Base-by-base conservation (phyloP, 2,113 vertebrate genomes). In the Machaerirhynchus nigripectus region DNA sequence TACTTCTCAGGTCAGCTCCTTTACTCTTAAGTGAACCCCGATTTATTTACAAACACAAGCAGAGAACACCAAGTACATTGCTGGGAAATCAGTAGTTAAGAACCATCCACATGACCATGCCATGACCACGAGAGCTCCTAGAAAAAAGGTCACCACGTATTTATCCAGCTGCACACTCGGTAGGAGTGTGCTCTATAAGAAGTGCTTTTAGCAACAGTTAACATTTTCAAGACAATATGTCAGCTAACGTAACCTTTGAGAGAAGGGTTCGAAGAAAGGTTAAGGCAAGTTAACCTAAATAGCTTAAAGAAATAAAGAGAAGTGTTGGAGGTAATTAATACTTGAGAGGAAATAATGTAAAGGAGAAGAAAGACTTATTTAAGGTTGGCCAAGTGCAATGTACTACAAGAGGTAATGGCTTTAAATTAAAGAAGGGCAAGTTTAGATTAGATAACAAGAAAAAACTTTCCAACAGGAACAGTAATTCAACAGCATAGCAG, bases 191-290 rank as follows among this genome's bases (percentile, higher is more conserved):
- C 87, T 96, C 80, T 73, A 1, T 52, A 61, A 77, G 87, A 96
- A 96, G 80, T 68, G 85, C 89, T 95, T 94, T 90, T 84, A 97
- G 92, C 91, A 87, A 96, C 42, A 76, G 90, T 93, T 95, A 97
- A 97, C 96, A 96, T 97, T 95, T 97, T 81, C 93, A 93, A 97
- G 95, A 94, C 89, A 93, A 81, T 89, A 97, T 97, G 95, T 96
- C 96, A 97, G 81, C 89, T 52, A 86, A 90, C 8, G 42, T 90
- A 96, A 96, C 96, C 95, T 95, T 97, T 95, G 82, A 93, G 77
- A 96, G 83, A 26, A 93, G 84, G 84, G 94, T 97, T 96, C 19
- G 6, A 87, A 74, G 78, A 95, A 97, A 97, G 88, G 95, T 94
- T 95, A 94, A 86, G 82, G 89, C 44, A 94, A 94, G 95, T 97